Evolutionary conservation across 2,113 vertebrate species (phyloP), one percentile per base, ranked within the genome.

Genomic region (Erythrolamprus reginae): DNA sequence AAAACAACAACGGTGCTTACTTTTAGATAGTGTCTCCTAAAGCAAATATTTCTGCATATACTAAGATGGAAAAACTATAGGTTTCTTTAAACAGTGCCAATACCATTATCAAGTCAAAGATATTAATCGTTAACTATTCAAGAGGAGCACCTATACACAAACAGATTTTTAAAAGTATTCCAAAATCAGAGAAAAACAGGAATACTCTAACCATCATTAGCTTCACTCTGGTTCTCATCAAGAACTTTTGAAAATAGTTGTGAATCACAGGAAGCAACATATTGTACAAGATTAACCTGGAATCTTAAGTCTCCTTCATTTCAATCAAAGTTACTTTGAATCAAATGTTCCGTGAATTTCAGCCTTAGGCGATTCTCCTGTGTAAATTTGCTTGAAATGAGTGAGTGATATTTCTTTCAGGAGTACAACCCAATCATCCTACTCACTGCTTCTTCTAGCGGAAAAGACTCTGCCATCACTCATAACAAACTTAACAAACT

Each of bases 51-150:
- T 38, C 33, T 50, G 19, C 45, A 50, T 7, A 26, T 45, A 50
- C 47, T 58, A 38, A 70, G 28, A 42, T 51, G 17, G 23, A 85
- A 86, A 86, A 90, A 26, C 4, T 50, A 4, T 15, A 9, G 4
- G 15, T 19, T 26, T 26, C 4, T n/a, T 58, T 13, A 86, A 1
- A 15, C 17, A 89, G 52, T 23, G 13, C 28, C 51, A 21, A 65
- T 90, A 70, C n/a, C 13, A 87, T 45, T 33, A 70, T 38, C 45
- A 38, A 24, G 91, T 95, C 94, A 92, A 94, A 94, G 93, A 94
- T 93, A 90, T 95, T 88, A 93, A 92, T 94, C 92, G 15, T 90
- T 94, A 96, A 95, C 91, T 94, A 94, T 91, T 70, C 47, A 87
- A 93, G 84, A 91, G 92, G 91, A 17, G 1, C 70, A 77, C 70